Base-by-base conservation (phyloP, 30 jellyfish, hydroid and myxozoan species). In the Phacellophora camtschatica region DNA sequence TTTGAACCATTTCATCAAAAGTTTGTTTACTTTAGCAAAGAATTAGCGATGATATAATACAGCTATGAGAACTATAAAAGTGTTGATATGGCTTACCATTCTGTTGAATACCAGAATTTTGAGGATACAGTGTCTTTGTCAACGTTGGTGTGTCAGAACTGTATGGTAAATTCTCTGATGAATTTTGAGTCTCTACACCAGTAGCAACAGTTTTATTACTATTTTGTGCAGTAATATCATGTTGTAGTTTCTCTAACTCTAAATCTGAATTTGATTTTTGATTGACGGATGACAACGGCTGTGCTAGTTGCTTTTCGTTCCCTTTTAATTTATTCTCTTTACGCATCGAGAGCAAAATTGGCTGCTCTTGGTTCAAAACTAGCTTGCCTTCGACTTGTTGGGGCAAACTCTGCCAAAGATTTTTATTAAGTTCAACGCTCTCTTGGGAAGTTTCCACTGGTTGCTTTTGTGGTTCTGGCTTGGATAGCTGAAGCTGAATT, bases 221-320 rank as follows among this genome's bases (percentile, higher is more conserved):
- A 0, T 66, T 66, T 46, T 71, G 85, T 12, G 50, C 43, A 8
- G n/a, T 51, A 10, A 66, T 49, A 58, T 64, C 74, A 22, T 80
- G 30, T 46, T 80, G 59, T 51, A 80, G 43, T 42, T 80, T 51
- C 3, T 50, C 80, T 0, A 64, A 61, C 31, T 80, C 83, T 45
- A 23, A 19, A 39, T 80, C 84, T 15, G 84, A 64, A 27, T 29
- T 30, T 15, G 30, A 24, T 2, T 24, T 46, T 11, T 36, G 15
- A 4, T 19, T 31, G 28, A 66, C 45, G 25, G 56, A 22, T 27
- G 55, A 34, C 3, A 74, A 55, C 28, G 49, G 65, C 41, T 71
- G 85, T 80, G 91, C 91, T 80, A 80, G 91, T 80, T 80, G 91
- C 91, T 80, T 80, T 80, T 80, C 84, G 15, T 80, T 29, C 91